A percentile compares a stretch with the other conserved stretches of the same genome.
These are phyloP conservation scores for Apantesis nais DNA, from an alignment of 2,888 invertebrate genomes.

Conservation along the genomic window DNA sequence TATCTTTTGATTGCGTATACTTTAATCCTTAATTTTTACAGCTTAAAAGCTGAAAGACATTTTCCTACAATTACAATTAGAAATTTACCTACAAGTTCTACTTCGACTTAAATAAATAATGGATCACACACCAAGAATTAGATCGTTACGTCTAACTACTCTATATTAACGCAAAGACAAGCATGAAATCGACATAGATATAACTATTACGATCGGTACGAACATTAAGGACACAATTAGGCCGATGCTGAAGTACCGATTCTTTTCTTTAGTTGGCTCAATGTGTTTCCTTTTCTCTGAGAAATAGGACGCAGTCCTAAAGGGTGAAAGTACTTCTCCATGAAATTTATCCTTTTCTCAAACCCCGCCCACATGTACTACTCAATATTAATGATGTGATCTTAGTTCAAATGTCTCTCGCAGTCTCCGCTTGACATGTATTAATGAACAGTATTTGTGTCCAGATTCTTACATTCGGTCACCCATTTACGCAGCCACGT, in stretches of 20 bases:
- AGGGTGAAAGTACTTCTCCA: slow-evolving; percentile 80
- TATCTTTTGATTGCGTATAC: too few relatives aligned
- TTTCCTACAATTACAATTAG: too few relatives aligned
- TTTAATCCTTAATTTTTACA: too few relatives aligned
- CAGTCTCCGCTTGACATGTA: slow-evolving; percentile 76
- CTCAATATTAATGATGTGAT: slow-evolving; percentile 85
- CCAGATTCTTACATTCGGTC: slow-evolving; percentile 68
- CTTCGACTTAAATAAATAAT: not conserved
- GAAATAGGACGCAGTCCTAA: slow-evolving; percentile 77
- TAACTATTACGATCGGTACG: slow-evolving; percentile 43
- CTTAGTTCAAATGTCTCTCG: slow-evolving; percentile 79
- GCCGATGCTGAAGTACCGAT: slow-evolving; percentile 43
- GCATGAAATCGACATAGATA: slow-evolving; percentile 63
- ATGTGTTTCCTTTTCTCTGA: slow-evolving; percentile 63
- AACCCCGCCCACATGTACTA: slow-evolving; percentile 76
- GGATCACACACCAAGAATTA: slow-evolving; percentile 29
- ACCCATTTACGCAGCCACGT: slow-evolving; percentile 56
- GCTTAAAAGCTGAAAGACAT: not conserved
- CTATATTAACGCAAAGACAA: slow-evolving; percentile 49
- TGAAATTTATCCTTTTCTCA: slow-evolving; percentile 76
- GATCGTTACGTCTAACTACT: slow-evolving; percentile 31
- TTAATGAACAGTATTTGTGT: slow-evolving; percentile 79
- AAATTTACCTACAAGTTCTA: not conserved
- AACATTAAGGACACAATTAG: slow-evolving; percentile 48
- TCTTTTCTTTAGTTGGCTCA: slow-evolving; percentile 59